Conservation (phyloP, 2,113 vertebrate species). For the Rafetus swinhoei region DNA sequence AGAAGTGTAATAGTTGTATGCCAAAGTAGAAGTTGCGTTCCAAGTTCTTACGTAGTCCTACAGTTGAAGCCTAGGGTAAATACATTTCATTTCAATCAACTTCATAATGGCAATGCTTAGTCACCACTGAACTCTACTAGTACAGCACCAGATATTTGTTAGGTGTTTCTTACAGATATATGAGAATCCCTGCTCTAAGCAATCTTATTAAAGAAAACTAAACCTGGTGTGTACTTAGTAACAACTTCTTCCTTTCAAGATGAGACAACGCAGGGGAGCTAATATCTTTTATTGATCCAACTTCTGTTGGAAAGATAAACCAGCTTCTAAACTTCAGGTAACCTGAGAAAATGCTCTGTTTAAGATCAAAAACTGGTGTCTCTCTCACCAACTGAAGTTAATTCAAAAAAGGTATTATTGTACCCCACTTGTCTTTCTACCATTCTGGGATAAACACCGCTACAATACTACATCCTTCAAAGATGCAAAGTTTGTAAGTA, state of each 20-base stretch:
- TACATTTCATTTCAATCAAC: background rate
- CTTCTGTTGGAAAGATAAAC: background rate
- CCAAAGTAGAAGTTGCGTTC: background rate
- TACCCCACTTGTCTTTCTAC: background rate
- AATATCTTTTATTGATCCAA: background rate
- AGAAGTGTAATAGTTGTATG: background rate
- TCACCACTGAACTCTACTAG: background rate
- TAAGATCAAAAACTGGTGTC: background rate
- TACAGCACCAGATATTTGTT: background rate
- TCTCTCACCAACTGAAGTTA: background rate
- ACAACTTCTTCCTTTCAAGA: background rate
- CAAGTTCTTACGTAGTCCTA: background rate
- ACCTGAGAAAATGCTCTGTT: too few relatives aligned
- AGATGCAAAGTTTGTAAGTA: too few relatives aligned
- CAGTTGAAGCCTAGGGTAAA: background rate
- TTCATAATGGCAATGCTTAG: background rate
- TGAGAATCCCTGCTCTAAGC: background rate
- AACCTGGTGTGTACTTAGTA: background rate
- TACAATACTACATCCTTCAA: too few relatives aligned
- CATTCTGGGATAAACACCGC: background rate
- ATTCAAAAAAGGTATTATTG: background rate
- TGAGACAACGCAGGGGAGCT: background rate
- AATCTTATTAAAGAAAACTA: background rate
- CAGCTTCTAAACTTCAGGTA: background rate
- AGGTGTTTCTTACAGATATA: background rate